Evolutionary conservation across 2,113 vertebrate genomes (phyloP), one percentile per base, ranked within the genome.

Genomic region (Taurulus bubalis): DNA sequence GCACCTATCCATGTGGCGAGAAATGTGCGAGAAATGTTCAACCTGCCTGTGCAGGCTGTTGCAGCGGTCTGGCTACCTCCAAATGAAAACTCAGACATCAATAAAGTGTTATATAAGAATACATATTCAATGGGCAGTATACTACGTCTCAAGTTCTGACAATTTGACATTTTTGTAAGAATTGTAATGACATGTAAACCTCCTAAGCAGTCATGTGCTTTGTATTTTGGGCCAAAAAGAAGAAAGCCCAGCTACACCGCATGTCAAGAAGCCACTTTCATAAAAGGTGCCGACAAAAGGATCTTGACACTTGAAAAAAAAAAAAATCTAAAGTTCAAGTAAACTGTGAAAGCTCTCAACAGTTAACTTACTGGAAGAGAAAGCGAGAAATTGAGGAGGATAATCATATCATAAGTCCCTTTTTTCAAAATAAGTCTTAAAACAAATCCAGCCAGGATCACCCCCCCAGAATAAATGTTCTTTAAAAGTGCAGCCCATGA

Each of bases 1-100:
- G 86, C 85, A 85, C 42, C 51, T 45, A 36, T 89, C 85, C 85
- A 91, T 80, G 16, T 40, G 63, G 51, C 64, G 66, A 85, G 22
- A 86, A 47, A 76, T 8, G 18, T n/a, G 30, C 4, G 38, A 38
- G 62, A 71, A 32, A 53, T 59, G 49, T 69, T 53, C 58, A 87
- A 71, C 71, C 74, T 79, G 81, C 12, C 62, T 58, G 2, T 14
- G 11, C 45, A 30, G 40, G 71, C 71, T 80, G 75, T 51, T 51
- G 45, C 62, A 75, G 36, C 1, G 36, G 62, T 76, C 32, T 47
- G 64, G 15, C 47, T 76, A 24, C 42, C 3, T 56, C n/a, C 24
- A 45, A 67, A 15, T 36, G 11, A 80, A 49, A 81, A 69, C 36
- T 36, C 49, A 65, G 49, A 71, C 15, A 36, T 49, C 14, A 24